Percentiles rank a stretch among this genome's conserved stretches.
phyloP scores from a whole-genome alignment of 2,888 invertebrate species.

The Eucriotettix oculatus region DNA sequence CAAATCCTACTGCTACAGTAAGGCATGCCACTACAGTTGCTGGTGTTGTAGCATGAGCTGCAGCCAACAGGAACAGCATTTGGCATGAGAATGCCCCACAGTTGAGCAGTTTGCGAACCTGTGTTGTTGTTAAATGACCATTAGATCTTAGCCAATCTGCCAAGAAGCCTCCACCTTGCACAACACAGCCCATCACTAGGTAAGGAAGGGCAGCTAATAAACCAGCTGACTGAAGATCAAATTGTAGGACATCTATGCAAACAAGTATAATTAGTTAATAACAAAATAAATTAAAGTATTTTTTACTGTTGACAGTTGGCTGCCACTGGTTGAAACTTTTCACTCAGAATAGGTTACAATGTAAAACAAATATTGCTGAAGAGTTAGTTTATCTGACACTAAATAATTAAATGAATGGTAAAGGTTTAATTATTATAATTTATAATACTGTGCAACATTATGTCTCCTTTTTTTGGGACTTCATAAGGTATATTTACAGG shows the following conservation, averaged over 20 bases:
- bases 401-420: too few relatives aligned
- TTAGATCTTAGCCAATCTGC: constrained; percentile 29
- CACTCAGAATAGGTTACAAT: too few relatives aligned
- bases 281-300: neutral
- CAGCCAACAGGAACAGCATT: constrained; percentile 30
- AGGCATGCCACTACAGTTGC: constrained; percentile 26
- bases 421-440: too few relatives aligned
- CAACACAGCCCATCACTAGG: constrained; percentile 32
- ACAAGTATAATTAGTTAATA: neutral
- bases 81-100: constrained; percentile 31
- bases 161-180: constrained; percentile 29
- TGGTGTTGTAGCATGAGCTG: constrained; percentile 26
- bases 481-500: too few relatives aligned
- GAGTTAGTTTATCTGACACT: too few relatives aligned
- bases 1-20: constrained; percentile 34
- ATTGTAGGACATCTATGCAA: constrained; percentile 16
- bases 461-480: too few relatives aligned
- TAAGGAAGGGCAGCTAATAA: constrained; percentile 34
- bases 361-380: too few relatives aligned
- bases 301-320: too few relatives aligned
- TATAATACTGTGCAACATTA: too few relatives aligned
- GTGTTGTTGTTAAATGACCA: constrained; percentile 24
- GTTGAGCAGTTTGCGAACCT: constrained; percentile 30
- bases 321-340: too few relatives aligned
- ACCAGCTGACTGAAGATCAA: constrained; percentile 26